Percentiles rank a stretch among this genome's conserved stretches.
Evolutionary conservation across 2,797 vertebrate genomes (phyloP).

Genomic region (Pagetopsis macropterus): DNA sequence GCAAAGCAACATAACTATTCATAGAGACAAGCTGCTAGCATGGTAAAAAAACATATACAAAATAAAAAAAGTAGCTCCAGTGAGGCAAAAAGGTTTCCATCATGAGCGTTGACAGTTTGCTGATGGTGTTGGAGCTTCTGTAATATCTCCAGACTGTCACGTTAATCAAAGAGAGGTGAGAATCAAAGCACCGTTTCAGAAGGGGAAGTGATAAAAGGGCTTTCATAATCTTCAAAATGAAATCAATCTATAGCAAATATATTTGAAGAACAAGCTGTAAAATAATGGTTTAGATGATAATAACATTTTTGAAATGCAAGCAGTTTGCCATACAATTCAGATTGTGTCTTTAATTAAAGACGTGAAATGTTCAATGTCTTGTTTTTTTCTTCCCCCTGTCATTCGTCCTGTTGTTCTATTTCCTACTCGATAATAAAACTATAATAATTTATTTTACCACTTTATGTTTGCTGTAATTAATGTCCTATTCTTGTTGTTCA

Average conservation of each 20-base stretch:
- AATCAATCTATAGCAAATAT: not conserved
- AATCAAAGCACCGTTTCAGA: constrained; percentile 17
- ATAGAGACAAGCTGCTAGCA: not conserved
- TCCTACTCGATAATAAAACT: not conserved
- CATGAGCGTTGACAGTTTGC: not conserved
- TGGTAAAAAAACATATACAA: not conserved
- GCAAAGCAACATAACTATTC: not conserved
- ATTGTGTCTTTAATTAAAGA: not conserved
- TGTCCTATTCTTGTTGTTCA: constrained; percentile 35
- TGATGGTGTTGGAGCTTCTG: constrained; percentile 11
- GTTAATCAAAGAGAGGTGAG: constrained; percentile 22
- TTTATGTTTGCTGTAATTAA: constrained; percentile 28
- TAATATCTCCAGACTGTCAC: constrained; percentile 16
- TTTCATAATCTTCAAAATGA: constrained; percentile 9
- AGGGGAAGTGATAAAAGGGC: constrained; percentile 4
- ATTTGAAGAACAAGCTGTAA: not conserved
- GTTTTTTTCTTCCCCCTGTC: not conserved
- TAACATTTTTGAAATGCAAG: not conserved
- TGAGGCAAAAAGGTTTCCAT: not conserved
- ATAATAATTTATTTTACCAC: constrained; percentile 21
- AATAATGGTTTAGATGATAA: not conserved
- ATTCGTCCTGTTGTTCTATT: constrained; percentile 17
- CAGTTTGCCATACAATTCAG: not conserved
- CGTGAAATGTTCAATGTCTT: not conserved
- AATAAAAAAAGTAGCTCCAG: not conserved